These are phyloP conservation scores for Cheilosia soror DNA, from an alignment of 2,888 invertebrate species.

Conservation along the genomic window DNA sequence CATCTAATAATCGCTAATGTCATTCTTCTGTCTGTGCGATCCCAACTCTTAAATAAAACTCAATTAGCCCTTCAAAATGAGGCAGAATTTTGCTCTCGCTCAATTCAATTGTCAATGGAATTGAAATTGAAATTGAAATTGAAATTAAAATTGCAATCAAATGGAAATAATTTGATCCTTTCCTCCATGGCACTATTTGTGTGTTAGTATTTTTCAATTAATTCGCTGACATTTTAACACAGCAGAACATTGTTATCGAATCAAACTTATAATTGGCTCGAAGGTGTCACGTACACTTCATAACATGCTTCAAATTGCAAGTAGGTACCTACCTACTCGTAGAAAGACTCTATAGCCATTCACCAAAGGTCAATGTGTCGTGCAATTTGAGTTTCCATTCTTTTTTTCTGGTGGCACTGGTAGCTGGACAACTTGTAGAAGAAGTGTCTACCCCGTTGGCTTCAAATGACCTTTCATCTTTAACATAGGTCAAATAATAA, in stretches of 20 bases:
- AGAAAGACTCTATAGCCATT: background rate
- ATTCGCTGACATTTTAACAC: constrained; percentile 23
- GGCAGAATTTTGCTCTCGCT: background rate
- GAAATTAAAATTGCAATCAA: constrained; percentile 34
- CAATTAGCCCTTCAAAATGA: too few relatives aligned
- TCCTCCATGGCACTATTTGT: background rate
- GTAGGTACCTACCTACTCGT: background rate
- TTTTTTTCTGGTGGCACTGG: background rate
- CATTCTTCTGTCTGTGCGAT: too few relatives aligned
- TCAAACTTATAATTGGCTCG: constrained; percentile 47
- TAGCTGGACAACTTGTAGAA: background rate
- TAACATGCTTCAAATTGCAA: constrained; percentile 27
- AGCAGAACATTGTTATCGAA: constrained; percentile 33
- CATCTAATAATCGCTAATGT: too few relatives aligned
- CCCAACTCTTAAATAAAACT: too few relatives aligned
- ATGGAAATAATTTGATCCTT: constrained; percentile 25
- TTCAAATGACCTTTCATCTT: constrained; percentile 55
- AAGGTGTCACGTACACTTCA: constrained; percentile 54
- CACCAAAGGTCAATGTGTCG: constrained; percentile 33
- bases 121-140: constrained; percentile 37
- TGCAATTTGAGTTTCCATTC: constrained; percentile 50
- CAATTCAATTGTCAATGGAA: constrained; percentile 35
- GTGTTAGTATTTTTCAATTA: constrained; percentile 24
- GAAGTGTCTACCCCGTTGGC: constrained; percentile 16
- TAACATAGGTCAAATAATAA: constrained; percentile 61